Conservation (phyloP, 2,888 invertebrate species). For the Rugalucina vietnamica region DNA sequence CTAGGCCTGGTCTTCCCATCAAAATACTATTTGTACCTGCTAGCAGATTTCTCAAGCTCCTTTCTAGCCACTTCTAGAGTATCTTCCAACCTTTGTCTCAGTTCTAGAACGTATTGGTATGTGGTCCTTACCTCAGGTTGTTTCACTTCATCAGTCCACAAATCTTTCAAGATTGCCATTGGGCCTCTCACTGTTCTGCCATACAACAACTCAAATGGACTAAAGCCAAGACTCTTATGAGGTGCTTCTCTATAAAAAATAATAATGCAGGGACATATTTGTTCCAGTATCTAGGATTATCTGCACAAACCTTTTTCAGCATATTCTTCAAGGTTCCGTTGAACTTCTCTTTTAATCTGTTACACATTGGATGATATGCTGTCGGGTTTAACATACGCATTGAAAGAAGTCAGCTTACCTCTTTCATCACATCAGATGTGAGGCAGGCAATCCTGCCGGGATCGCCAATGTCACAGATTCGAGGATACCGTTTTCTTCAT, state of each 20-base stretch:
- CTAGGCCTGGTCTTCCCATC: slow-evolving; percentile 42
- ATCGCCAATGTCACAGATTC: background rate
- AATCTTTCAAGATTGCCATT: slow-evolving; percentile 45
- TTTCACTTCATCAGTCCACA: slow-evolving; percentile 3
- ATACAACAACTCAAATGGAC: slow-evolving; percentile 60
- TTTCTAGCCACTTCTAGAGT: slow-evolving; percentile 33
- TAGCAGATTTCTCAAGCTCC: slow-evolving; percentile 1
- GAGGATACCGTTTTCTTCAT: slow-evolving; percentile 5
- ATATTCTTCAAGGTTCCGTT: slow-evolving; percentile 57
- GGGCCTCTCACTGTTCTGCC: slow-evolving; percentile 61
- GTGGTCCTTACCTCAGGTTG: background rate
- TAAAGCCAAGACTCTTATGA: slow-evolving; percentile 55
- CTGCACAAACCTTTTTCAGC: slow-evolving; percentile 33
- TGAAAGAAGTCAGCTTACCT: slow-evolving; percentile 40
- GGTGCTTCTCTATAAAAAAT: slow-evolving; percentile 61
- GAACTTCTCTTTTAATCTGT: slow-evolving; percentile 52
- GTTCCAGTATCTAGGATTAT: slow-evolving; percentile 47
- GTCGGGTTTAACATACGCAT: slow-evolving; percentile 36
- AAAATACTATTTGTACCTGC: slow-evolving; percentile 42
- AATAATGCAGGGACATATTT: slow-evolving; percentile 37
- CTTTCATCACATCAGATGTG: slow-evolving; percentile 52
- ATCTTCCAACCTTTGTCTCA: slow-evolving; percentile 51
- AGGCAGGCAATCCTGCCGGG: background rate
- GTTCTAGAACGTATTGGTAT: slow-evolving; percentile 55
- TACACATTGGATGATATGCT: slow-evolving; percentile 25